Percentiles rank a stretch among this genome's conserved stretches.
Conservation (phyloP, 2,113 vertebrate species). For the Cynoglossus semilaevis region DNA sequence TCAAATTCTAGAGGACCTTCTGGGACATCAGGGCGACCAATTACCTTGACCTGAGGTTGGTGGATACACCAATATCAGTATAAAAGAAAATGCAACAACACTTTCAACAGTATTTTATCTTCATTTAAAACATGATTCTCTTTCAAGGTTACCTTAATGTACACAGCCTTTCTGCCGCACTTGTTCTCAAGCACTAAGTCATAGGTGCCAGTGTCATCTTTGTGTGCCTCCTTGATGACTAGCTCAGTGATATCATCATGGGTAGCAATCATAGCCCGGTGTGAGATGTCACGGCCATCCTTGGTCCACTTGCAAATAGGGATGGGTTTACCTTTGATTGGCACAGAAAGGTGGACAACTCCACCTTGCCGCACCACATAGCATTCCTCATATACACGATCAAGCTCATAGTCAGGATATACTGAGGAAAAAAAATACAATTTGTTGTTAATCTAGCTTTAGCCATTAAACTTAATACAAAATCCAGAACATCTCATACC, state of each 20-base stretch:
- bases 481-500: slow-evolving; percentile 77
- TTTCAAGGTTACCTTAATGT: slow-evolving; percentile 82
- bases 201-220: slow-evolving; percentile 93
- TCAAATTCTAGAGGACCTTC: slow-evolving; percentile 98
- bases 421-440: slow-evolving; percentile 65
- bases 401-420: slow-evolving; percentile 94
- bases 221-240: slow-evolving; percentile 94
- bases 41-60: slow-evolving; percentile 82
- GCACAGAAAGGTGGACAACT: slow-evolving; percentile 89
- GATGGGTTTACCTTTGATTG: slow-evolving; percentile 95
- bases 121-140: too few relatives aligned
- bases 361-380: slow-evolving; percentile 94
- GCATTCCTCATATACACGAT: slow-evolving; percentile 89
- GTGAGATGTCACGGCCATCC: slow-evolving; percentile 92
- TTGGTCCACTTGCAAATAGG: slow-evolving; percentile 98
- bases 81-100: too few relatives aligned
- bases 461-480: background rate
- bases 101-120: too few relatives aligned
- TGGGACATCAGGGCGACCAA: slow-evolving; percentile 90
- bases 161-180: slow-evolving; percentile 93
- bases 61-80: too few relatives aligned
- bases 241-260: slow-evolving; percentile 94
- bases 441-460: too few relatives aligned
- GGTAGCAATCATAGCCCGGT: slow-evolving; percentile 94
- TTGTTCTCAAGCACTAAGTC: slow-evolving; percentile 96